These are phyloP conservation scores for Nasonia oneida DNA, from an alignment of 2,888 invertebrate species.

Conservation along the genomic window DNA sequence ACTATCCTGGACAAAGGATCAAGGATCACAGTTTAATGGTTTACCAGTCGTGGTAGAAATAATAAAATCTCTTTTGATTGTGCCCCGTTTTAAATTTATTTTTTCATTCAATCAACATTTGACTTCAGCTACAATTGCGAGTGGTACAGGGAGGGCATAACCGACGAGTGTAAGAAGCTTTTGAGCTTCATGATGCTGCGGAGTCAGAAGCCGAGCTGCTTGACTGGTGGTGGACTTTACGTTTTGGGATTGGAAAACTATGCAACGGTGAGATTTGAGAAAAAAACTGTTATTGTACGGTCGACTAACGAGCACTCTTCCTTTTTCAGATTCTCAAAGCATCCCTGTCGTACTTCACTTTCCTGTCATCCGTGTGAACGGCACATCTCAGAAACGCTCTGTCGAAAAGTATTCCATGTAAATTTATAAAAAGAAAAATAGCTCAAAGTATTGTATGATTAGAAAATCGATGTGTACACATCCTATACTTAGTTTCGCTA, in stretches of 20 bases:
- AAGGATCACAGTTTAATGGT: constrained; percentile 44
- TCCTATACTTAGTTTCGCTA: too few species aligned
- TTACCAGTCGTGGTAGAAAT: constrained; percentile 25
- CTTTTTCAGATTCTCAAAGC: constrained; percentile 31
- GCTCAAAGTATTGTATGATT: too few species aligned
- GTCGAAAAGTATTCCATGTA: too few species aligned
- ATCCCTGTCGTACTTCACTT: not conserved
- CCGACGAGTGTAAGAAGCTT: not conserved
- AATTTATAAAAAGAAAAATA: too few species aligned
- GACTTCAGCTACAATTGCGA: constrained; percentile 11
- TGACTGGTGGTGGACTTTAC: not conserved
- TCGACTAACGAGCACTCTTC: not conserved
- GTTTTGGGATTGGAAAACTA: not conserved
- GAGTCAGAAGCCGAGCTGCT: not conserved
- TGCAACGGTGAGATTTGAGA: not conserved
- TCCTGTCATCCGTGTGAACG: too few species aligned
- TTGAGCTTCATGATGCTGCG: not conserved
- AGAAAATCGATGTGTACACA: too few species aligned
- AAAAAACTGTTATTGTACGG: too few species aligned
- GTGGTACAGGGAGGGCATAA: constrained; percentile 11
- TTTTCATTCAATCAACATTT: not conserved
- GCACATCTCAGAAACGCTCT: too few species aligned
- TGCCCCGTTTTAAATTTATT: not conserved
- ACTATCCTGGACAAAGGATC: constrained; percentile 43
- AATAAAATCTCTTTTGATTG: not conserved